Conservation (phyloP, 1,140 invertebrate genomes). For the Formica selysi region DNA sequence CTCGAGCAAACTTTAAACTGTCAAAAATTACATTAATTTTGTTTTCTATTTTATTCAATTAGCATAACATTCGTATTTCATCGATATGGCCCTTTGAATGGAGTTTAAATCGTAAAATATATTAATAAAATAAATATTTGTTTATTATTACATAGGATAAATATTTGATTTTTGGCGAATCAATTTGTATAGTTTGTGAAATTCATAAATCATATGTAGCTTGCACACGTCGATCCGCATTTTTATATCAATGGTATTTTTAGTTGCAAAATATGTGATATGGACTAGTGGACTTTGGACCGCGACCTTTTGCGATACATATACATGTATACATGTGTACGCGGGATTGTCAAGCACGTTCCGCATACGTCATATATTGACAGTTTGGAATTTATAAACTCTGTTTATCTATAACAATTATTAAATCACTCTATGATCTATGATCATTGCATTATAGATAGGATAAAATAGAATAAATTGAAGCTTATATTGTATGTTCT, state of each 20-base stretch:
- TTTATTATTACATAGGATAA: background rate
- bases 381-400: too few relatives aligned
- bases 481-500: too few relatives aligned
- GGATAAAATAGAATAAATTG: too few relatives aligned
- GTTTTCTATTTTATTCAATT: too few relatives aligned
- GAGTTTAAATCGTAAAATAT: background rate
- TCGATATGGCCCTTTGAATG: background rate
- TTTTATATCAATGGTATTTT: constrained; percentile 22
- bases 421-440: background rate
- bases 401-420: background rate
- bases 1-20: background rate
- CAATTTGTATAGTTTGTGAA: background rate
- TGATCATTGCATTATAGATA: background rate
- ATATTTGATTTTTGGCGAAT: background rate
- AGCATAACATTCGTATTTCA: background rate
- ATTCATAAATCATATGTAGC: background rate
- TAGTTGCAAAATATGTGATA: background rate
- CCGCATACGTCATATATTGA: background rate
- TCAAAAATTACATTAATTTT: background rate
- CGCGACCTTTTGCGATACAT: background rate
- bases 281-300: constrained; percentile 34
- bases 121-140: background rate
- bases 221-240: background rate
- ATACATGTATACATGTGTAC: too few relatives aligned
- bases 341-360: background rate